Evolutionary conservation across 37 sponge, comb jelly and placozoan species (phyloP), one percentile per base, ranked within the genome.

Genomic region (Spongilla lacustris): DNA sequence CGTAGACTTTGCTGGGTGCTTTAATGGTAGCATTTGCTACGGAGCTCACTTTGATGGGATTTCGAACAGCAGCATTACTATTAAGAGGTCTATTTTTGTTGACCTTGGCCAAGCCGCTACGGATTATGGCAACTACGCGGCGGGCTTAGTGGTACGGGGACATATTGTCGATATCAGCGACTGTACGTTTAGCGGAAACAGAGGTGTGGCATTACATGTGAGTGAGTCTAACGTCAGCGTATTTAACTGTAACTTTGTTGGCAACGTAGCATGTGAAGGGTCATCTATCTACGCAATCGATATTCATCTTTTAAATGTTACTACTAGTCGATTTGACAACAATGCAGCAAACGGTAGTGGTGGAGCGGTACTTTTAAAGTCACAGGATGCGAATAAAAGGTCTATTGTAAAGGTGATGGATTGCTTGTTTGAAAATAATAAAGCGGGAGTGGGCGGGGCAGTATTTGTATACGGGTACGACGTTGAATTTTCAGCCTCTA

Each of bases 301-400:
- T 69, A 17, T 74, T 17, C 26, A 41, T 2, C 75, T 75, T 23
- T 81, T 80, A 36, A 87, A 87, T 74, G 75, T 73, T 14, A 67
- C 75, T 4, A 73, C 74, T 2, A 68, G 28, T 34, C 4, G 67
- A 50, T n/a, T 80, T 19, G 27, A 29, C 2, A 29, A 74, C 36
- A 67, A 80, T 31, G 74, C 67, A 28, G 29, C 66, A 17, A 67
- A 74, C 27, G 73, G 73, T 66, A 74, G 4, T 22, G 75, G 66
- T 8, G 80, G 74, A 36, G 77, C 34, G 6, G 11, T 58, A 19
- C 1, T 8, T 1, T 1, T 58, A 17, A 58, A 17, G 19, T 1
- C 1, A n/a, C n/a, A n/a, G 21, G n/a, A n/a, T n/a, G n/a, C n/a
- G n/a, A n/a, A n/a, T n/a, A n/a, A 8, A 58, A 17, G 14, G 1